phyloP scores from a whole-genome alignment of 2,113 vertebrate genomes.

The Tetrao urogallus region DNA sequence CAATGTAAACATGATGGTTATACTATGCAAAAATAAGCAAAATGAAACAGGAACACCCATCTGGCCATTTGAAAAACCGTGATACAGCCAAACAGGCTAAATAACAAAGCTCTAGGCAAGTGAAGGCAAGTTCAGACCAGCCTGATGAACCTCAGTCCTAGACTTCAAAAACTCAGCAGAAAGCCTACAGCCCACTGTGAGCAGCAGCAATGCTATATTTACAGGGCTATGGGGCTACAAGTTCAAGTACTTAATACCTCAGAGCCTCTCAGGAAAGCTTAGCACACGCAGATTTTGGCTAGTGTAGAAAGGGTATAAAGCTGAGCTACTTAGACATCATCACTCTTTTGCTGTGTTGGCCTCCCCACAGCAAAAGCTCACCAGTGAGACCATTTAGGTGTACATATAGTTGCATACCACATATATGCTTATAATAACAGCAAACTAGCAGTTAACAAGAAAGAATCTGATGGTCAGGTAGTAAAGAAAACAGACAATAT shows the following conservation, averaged over 20 bases:
- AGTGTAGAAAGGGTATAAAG: background rate
- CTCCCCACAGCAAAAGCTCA: background rate
- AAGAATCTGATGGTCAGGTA: background rate
- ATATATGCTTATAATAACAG: background rate
- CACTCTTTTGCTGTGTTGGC: accelerated
- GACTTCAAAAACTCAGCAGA: background rate
- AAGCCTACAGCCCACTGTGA: accelerated
- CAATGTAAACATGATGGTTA: background rate
- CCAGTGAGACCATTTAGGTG: background rate
- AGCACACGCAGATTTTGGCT: background rate
- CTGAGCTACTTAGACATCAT: background rate
- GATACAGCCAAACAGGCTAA: background rate
- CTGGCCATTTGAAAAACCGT: background rate
- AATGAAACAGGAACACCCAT: background rate
- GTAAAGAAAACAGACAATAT: background rate
- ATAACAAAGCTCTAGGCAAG: background rate
- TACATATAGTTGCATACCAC: background rate
- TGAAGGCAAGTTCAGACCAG: background rate
- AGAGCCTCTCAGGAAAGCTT: background rate
- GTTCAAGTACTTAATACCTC: background rate
- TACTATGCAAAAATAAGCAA: background rate
- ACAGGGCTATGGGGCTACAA: background rate
- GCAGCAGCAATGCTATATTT: background rate
- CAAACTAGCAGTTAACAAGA: background rate
- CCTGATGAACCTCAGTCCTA: background rate